A percentile compares a stretch with the other conserved stretches of the same genome.
These are phyloP conservation scores for Microplitis manilae DNA, from an alignment of 2,888 invertebrate species.

Conservation along the genomic window DNA sequence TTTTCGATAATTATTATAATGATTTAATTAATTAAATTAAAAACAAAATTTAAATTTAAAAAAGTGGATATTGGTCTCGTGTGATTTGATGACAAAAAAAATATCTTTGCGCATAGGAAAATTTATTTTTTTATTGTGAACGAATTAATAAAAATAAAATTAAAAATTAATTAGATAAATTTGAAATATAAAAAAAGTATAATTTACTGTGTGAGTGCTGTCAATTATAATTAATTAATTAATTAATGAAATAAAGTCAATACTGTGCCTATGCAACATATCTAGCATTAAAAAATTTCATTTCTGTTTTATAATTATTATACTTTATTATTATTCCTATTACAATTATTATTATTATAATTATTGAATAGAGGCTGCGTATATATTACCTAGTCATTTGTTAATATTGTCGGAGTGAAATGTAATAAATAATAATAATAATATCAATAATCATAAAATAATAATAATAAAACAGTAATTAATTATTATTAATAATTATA, in stretches of 20 bases:
- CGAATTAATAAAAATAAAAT: background rate
- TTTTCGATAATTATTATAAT: too few relatives aligned
- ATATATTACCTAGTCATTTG: slow-evolving; percentile 70
- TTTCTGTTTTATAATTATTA: slow-evolving; percentile 53
- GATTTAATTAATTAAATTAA: background rate
- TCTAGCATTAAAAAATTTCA: slow-evolving; percentile 51
- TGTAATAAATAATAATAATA: slow-evolving; percentile 27
- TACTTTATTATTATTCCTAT: slow-evolving; percentile 36
- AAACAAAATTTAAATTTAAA: background rate
- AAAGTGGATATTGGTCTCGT: background rate
- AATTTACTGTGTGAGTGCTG: background rate
- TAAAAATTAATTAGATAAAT: background rate
- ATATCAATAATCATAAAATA: slow-evolving; percentile 19
- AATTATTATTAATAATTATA: too few relatives aligned
- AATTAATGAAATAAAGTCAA: slow-evolving; percentile 49
- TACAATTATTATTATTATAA: background rate
- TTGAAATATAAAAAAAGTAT: background rate
- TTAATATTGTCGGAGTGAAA: slow-evolving; percentile 58
- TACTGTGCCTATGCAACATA: slow-evolving; percentile 63
- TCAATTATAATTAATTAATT: slow-evolving; percentile 21
- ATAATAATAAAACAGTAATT: too few relatives aligned
- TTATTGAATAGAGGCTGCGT: slow-evolving; percentile 56
- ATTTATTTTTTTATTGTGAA: background rate
- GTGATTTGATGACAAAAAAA: background rate
- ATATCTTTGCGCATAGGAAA: background rate